Percentiles rank a stretch among this genome's conserved stretches.
These are phyloP conservation scores for Hemithea aestivaria DNA, from an alignment of 2,888 invertebrate species.

Conservation along the genomic window DNA sequence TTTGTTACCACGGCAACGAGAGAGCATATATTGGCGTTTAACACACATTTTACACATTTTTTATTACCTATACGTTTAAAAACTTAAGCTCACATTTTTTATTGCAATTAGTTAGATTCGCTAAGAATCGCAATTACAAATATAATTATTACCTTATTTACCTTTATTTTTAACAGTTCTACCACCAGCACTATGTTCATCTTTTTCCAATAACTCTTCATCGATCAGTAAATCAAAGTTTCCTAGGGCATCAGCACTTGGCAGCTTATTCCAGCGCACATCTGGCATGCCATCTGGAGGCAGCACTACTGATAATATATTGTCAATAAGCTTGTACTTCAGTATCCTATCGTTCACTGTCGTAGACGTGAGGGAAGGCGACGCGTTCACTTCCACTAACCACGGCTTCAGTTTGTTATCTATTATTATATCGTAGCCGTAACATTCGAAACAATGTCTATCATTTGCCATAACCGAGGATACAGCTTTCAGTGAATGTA, in stretches of 20 bases:
- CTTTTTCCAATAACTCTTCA: slow-evolving; percentile 87
- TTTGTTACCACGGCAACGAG: no score
- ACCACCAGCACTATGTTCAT: slow-evolving; percentile 61
- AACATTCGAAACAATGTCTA: slow-evolving; percentile 95
- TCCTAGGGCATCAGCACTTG: slow-evolving; percentile 85
- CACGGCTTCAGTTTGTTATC: slow-evolving; percentile 96
- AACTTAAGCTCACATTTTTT: no score
- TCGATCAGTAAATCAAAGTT: slow-evolving; percentile 92
- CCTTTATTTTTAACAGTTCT: slow-evolving; percentile 41
- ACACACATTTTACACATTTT: no score
- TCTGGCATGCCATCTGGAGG: slow-evolving; percentile 94
- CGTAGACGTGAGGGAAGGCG: slow-evolving; percentile 95
- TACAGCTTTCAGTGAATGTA: slow-evolving; percentile 95
- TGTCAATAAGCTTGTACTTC: slow-evolving; percentile 95
- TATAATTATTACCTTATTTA: no score
- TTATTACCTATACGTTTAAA: no score
- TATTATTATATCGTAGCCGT: slow-evolving; percentile 97
- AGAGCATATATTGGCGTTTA: no score
- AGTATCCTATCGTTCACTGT: slow-evolving; percentile 96
- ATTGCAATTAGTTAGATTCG: no score
- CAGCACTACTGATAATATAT: slow-evolving; percentile 92
- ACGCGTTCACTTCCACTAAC: slow-evolving; percentile 97
- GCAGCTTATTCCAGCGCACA: slow-evolving; percentile 92
- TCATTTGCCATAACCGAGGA: slow-evolving; percentile 96
- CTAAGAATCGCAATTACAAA: no score